Evolutionary conservation across 2,113 vertebrate genomes (phyloP), one percentile per base, ranked within the genome.

Genomic region (Sinocyclocheilus grahami): DNA sequence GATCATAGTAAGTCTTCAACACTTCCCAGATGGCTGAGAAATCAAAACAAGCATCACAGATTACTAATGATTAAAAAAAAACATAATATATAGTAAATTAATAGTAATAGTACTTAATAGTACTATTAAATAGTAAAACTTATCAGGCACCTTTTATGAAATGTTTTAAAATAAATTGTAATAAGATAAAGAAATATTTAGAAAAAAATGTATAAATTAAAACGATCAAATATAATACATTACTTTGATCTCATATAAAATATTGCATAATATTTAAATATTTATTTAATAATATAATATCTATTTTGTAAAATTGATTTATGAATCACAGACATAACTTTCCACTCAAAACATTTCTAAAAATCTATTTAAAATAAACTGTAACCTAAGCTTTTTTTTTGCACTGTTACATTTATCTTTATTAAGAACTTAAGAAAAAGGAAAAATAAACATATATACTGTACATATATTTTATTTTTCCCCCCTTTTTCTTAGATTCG

Each of bases 11-110:
- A n/a, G n/a, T n/a, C 55, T 24, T 53, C 58, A 27, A 85, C 20
- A 53, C 74, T 67, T 82, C 42, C 74, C n/a, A 78, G 46, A 60
- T 60, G 76, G 46, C 72, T 84, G 77, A 30, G 63, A 83, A 83
- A n/a, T 8, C 42, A 76, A 63, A 72, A 86, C 12, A 46, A 46
- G 55, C 58, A 76, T 67, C 14, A 20, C 3, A 63, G 58, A 24
- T 81, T 63, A 48, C 27, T 63, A 46, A 39, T 78, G 14, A 55
- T 46, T 13, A 27, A 39, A 80, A 80, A 46, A 42, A 42, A 39
- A 39, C 39, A 39, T 39, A 39, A 39, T 39, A 39, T 39, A 39
- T 39, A 39, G 6, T 39, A 39, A 39, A 39, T 39, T 39, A 39
- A 39, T 39, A 39, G 39, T 39, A 39, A 39, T 39, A 39, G 39